A percentile compares a stretch with the other conserved stretches of the same genome.
Conservation (phyloP, 1,140 invertebrate genomes). For the Hylyphantes graminicola region DNA sequence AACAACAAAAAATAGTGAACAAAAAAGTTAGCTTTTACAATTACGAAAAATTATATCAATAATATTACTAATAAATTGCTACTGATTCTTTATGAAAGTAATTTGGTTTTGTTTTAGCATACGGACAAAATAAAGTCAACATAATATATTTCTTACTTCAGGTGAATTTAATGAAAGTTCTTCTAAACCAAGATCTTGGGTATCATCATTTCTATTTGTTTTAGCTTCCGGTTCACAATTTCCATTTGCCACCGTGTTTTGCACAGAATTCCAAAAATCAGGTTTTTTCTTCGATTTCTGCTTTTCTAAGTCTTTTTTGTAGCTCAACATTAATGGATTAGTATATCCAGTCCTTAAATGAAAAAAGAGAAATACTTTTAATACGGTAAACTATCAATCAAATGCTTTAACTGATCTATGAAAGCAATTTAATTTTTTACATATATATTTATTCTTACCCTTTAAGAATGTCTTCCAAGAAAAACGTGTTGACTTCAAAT, state of each 20-base stretch:
- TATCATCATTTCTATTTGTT: neutral
- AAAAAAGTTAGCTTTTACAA: too few species aligned
- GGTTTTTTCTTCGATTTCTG: constrained; percentile 70
- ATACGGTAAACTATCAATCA: neutral
- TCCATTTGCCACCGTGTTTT: constrained; percentile 1
- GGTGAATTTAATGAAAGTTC: constrained; percentile 1
- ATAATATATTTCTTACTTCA: neutral
- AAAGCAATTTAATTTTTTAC: neutral
- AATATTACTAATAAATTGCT: too few species aligned
- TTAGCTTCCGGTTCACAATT: neutral
- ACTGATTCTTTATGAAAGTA: too few species aligned
- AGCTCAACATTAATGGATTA: constrained; percentile 75
- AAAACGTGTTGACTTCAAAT: constrained; percentile 82
- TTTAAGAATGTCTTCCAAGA: constrained; percentile 84
- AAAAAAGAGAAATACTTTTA: neutral
- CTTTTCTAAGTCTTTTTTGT: constrained; percentile 69
- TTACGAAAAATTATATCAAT: too few species aligned
- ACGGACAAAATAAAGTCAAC: too few species aligned
- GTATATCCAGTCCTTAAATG: constrained; percentile 75
- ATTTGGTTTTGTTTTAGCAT: too few species aligned
- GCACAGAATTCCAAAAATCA: constrained; percentile 67
- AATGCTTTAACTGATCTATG: constrained; percentile 39
- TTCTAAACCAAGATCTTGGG: constrained; percentile 28
- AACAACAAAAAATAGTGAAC: too few species aligned
- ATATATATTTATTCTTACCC: constrained; percentile 25